phyloP scores from a whole-genome alignment of 2,113 vertebrate genomes.

The Xiphophorus hellerii region DNA sequence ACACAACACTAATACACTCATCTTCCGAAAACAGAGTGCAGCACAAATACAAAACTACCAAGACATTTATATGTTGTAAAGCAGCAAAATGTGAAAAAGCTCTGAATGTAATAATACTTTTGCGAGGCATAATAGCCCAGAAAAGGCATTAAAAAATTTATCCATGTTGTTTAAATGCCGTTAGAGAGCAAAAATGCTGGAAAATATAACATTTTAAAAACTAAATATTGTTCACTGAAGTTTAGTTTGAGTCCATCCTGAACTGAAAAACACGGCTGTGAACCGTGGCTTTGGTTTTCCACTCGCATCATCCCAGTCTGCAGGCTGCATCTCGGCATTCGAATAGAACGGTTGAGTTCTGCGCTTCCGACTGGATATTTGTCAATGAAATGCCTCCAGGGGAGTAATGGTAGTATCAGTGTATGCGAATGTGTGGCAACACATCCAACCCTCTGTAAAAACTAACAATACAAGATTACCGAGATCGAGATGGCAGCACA shows the following conservation, averaged over 20 bases:
- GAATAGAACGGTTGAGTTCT: neutral
- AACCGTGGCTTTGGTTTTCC: neutral
- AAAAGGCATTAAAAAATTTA: neutral
- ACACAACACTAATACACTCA: neutral
- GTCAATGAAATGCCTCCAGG: slow-evolving; percentile 27
- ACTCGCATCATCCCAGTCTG: neutral
- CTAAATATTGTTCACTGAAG: neutral
- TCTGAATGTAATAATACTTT: no score
- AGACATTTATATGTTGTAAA: no score
- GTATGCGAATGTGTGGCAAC: slow-evolving; percentile 31
- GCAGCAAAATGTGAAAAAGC: no score
- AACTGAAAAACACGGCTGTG: neutral
- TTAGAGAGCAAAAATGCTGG: no score
- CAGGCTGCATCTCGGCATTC: neutral
- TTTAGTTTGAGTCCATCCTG: neutral
- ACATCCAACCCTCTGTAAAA: slow-evolving; percentile 33
- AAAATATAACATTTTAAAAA: neutral
- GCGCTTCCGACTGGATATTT: slow-evolving; percentile 22
- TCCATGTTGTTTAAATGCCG: no score
- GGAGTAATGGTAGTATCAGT: slow-evolving; percentile 31
- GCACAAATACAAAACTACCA: neutral
- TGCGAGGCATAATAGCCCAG: no score
- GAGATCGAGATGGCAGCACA: no score
- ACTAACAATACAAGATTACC: slow-evolving; percentile 57
- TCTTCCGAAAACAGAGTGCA: neutral